Conservation (phyloP, 2,797 vertebrate genomes). For the Poecilia picta region DNA sequence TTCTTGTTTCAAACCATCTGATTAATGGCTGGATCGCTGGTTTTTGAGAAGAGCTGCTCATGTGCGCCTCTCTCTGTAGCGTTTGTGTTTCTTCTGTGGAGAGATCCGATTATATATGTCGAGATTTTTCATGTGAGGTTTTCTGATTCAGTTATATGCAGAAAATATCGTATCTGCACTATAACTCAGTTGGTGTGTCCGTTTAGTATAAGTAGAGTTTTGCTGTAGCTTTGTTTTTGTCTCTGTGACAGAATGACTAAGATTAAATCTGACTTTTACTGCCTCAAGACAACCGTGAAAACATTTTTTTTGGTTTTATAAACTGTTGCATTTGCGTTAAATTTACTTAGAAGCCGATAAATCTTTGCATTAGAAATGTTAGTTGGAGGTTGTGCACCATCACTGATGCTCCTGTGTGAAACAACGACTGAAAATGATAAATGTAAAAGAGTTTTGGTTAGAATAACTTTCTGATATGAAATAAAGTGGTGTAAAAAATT, state of each 20-base stretch:
- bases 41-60: not conserved
- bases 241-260: not conserved
- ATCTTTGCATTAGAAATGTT: not conserved
- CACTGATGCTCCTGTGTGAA: not conserved
- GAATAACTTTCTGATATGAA: not conserved
- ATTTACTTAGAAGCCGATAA: not conserved
- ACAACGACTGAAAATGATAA: not conserved
- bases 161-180: not conserved
- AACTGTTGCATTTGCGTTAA: not conserved
- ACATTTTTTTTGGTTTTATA: not conserved
- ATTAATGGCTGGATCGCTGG: constrained; percentile 13
- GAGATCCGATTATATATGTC: not conserved
- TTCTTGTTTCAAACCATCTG: constrained; percentile 58
- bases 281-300: not conserved
- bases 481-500: not conserved
- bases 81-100: constrained; percentile 20
- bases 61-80: not conserved
- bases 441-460: not conserved
- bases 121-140: not conserved
- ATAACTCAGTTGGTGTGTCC: not conserved
- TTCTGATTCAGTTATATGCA: not conserved
- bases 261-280: not conserved
- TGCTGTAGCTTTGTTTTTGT: not conserved
- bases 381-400: not conserved
- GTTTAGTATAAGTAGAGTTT: not conserved